These are phyloP conservation scores for Zophobas atratus DNA, from an alignment of 1,140 invertebrate species.

Conservation along the genomic window DNA sequence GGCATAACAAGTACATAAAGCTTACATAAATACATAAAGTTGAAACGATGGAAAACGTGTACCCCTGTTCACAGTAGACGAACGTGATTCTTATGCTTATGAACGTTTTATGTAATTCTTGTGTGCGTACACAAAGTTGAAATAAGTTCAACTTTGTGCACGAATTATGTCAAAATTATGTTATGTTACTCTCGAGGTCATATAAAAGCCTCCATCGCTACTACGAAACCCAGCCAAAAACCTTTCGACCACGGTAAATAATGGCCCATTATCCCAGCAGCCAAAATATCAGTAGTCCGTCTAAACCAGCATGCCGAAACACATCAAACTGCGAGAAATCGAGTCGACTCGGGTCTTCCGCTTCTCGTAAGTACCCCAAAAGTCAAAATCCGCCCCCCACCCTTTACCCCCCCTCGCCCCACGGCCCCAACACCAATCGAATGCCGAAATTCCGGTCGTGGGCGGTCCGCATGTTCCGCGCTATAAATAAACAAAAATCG, in stretches of 20 bases:
- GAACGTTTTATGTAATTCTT: too few relatives aligned
- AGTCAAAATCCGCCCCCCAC: background rate
- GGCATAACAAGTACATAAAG: too few relatives aligned
- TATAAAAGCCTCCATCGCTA: too few relatives aligned
- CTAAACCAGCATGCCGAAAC: background rate
- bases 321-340: constrained; percentile 10
- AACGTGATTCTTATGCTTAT: too few relatives aligned
- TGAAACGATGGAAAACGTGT: too few relatives aligned
- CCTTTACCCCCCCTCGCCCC: background rate
- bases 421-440: background rate
- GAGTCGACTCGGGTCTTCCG: background rate
- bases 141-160: too few relatives aligned
- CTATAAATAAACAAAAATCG: constrained; percentile 22
- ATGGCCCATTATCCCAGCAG: constrained; percentile 1
- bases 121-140: too few relatives aligned
- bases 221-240: too few relatives aligned
- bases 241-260: constrained; percentile 13
- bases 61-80: too few relatives aligned
- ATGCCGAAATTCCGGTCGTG: background rate
- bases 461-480: constrained; percentile 12
- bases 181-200: too few relatives aligned
- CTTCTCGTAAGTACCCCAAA: constrained; percentile 13
- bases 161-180: too few relatives aligned
- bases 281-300: constrained; percentile 14
- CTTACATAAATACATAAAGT: too few relatives aligned